Base-by-base conservation (phyloP, 2,888 invertebrate genomes). In the Scaptomyza tumidula region DNA sequence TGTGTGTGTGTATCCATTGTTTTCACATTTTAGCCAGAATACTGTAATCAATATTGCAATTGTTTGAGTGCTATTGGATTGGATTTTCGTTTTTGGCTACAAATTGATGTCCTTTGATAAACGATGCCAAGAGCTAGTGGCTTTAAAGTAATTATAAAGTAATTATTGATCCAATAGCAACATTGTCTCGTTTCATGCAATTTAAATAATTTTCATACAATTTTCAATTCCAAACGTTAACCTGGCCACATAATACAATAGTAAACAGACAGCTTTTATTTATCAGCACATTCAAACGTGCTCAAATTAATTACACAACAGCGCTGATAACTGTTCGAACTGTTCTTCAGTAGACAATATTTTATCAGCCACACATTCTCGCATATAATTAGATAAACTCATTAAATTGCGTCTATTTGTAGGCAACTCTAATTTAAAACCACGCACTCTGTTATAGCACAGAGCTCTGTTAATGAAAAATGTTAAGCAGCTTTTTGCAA, bases 11-110 rank as follows among this genome's bases (percentile, higher is more conserved):
- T 41, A 33, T 11, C 24, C 13, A 33, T 58, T 48, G 41, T 35
- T 46, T 58, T 46, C 46, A 39, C 63, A 53, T 49, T 62, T 62
- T 35, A 16, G 11, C 27, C 49, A 24, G 37, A 52, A 13, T 27
- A 55, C 33, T 39, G 43, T 54, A 61, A 68, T 71, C 45, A 57
- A 71, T 50, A 46, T 41, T 65, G 41, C 53, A 58, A 57, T 53
- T 52, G 55, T 33, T 61, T 27, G 37, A 52, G 29, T 44, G 46
- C 63, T 24, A 35, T 49, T 43, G 43, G 33, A 29, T 10, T 9
- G 35, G 29, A 48, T 39, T 14, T 16, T 48, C 13, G 46, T 13
- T 43, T 31, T 50, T 50, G 49, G 19, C 3, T 5, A 49, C 13
- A 33, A 33, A 49, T 19, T 50, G 24, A 1, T n/a, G 11, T n/a